Percentiles rank a stretch among this genome's conserved stretches.
Evolutionary conservation across 2,113 vertebrate genomes (phyloP).

Genomic region (Emydocephalus ijimae): DNA sequence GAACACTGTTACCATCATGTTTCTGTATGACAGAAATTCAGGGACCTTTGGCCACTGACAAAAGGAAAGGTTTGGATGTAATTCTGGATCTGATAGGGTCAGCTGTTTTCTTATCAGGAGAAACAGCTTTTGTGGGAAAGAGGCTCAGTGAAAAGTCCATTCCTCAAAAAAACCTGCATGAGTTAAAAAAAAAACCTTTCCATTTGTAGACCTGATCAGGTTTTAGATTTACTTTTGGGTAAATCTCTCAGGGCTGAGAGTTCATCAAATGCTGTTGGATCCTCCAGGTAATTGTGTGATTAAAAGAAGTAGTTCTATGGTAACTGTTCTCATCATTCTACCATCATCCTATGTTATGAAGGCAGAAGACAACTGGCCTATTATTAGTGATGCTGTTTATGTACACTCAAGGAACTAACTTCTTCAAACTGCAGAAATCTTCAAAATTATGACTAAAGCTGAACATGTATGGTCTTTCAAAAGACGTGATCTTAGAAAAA

Average conservation of each 20-base stretch:
- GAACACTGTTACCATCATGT: slow-evolving; percentile 25
- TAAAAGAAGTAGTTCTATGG: neutral
- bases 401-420: neutral
- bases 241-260: neutral
- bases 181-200: slow-evolving; percentile 39
- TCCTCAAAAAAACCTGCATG: neutral
- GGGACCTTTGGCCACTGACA: slow-evolving; percentile 39
- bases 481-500: neutral
- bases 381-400: neutral
- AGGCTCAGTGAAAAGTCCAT: neutral
- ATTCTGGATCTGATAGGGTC: slow-evolving; percentile 20
- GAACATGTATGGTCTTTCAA: neutral
- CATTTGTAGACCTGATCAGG: slow-evolving; percentile 11
- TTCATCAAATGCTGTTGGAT: neutral
- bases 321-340: neutral
- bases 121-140: neutral
- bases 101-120: slow-evolving; percentile 25
- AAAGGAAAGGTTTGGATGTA: slow-evolving; percentile 35
- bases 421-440: neutral
- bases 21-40: slow-evolving; percentile 42
- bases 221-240: neutral
- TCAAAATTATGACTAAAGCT: neutral
- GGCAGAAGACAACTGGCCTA: neutral
- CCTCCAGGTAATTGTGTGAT: neutral
- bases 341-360: neutral